phyloP scores from a whole-genome alignment of 2,888 invertebrate genomes.

The Leptogaster cylindrica region DNA sequence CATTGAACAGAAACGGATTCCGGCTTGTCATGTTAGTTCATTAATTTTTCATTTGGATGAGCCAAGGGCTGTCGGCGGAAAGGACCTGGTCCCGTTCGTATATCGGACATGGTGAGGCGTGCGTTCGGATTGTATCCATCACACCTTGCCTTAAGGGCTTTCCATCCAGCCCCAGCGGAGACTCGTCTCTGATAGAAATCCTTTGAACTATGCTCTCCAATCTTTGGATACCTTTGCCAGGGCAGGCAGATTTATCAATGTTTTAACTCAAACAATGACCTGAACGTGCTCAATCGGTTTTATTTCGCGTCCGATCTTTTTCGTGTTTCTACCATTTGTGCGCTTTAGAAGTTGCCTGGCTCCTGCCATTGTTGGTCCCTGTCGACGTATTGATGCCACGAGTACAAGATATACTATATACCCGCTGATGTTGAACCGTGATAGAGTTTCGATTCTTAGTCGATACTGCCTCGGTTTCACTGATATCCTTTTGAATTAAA shows the following conservation, averaged over 20 bases:
- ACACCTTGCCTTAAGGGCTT: constrained; percentile 28
- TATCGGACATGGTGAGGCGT: constrained; percentile 27
- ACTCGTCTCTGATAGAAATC: neutral
- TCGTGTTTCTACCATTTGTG: neutral
- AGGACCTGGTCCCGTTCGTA: constrained; percentile 8
- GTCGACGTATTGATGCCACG: too few relatives aligned
- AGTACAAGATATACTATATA: too few relatives aligned
- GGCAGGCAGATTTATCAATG: constrained; percentile 7
- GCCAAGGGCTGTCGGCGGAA: constrained; percentile 30
- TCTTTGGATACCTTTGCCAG: neutral
- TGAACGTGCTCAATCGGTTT: neutral
- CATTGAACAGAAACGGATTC: constrained; percentile 45
- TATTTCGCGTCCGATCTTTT: too few relatives aligned
- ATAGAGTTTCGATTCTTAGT: too few relatives aligned
- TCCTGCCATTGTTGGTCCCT: too few relatives aligned
- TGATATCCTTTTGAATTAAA: too few relatives aligned
- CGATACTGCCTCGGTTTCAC: too few relatives aligned
- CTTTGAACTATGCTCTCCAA: neutral
- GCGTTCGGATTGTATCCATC: constrained; percentile 26
- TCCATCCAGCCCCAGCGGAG: neutral
- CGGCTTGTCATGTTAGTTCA: constrained; percentile 48
- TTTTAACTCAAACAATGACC: constrained; percentile 1
- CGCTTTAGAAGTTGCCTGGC: neutral
- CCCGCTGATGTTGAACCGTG: too few relatives aligned
- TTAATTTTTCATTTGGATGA: constrained; percentile 48